phyloP scores from a whole-genome alignment of 2,888 invertebrate genomes.

The Neocrepidodera transversa region DNA sequence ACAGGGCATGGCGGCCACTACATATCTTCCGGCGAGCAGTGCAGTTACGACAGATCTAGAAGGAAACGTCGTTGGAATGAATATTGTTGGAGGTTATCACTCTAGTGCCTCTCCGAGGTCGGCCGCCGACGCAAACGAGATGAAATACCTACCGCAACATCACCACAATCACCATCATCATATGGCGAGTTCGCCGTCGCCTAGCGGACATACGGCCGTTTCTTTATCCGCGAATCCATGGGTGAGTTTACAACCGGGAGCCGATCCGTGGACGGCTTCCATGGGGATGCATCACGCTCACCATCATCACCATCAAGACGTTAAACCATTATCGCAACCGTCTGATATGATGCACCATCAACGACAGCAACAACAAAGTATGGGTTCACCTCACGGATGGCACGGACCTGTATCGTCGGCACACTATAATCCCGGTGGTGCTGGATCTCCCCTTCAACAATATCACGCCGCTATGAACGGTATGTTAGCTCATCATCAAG shows the following conservation, averaged over 20 bases:
- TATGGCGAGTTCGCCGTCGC: slow-evolving; percentile 73
- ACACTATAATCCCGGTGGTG: slow-evolving; percentile 81
- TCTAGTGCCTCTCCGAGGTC: slow-evolving; percentile 83
- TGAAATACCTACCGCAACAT: slow-evolving; percentile 92
- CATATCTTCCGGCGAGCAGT: slow-evolving; percentile 85
- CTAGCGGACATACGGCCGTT: slow-evolving; percentile 66
- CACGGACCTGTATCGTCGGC: slow-evolving; percentile 86
- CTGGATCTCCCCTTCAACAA: slow-evolving; percentile 77
- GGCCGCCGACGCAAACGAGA: slow-evolving; percentile 87
- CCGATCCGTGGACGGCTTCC: slow-evolving; percentile 80
- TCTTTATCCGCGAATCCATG: slow-evolving; percentile 74
- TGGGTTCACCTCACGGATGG: slow-evolving; percentile 84
- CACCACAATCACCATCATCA: slow-evolving; percentile 81
- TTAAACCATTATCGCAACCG: slow-evolving; percentile 78
- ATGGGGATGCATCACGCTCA: slow-evolving; percentile 76
- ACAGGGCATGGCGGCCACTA: slow-evolving; percentile 92
- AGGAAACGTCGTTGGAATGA: slow-evolving; percentile 76
- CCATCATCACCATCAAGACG: slow-evolving; percentile 79
- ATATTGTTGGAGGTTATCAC: slow-evolving; percentile 80
- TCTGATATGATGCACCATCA: slow-evolving; percentile 64
- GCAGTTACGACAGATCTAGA: slow-evolving; percentile 74
- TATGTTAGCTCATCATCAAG: slow-evolving; percentile 74
- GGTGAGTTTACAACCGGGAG: slow-evolving; percentile 78
- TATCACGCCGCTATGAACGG: slow-evolving; percentile 79
- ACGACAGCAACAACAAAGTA: slow-evolving; percentile 65